Evolutionary conservation across 2,888 invertebrate genomes (phyloP), one percentile per base, ranked within the genome.

Genomic region (Lochmaea crataegi): DNA sequence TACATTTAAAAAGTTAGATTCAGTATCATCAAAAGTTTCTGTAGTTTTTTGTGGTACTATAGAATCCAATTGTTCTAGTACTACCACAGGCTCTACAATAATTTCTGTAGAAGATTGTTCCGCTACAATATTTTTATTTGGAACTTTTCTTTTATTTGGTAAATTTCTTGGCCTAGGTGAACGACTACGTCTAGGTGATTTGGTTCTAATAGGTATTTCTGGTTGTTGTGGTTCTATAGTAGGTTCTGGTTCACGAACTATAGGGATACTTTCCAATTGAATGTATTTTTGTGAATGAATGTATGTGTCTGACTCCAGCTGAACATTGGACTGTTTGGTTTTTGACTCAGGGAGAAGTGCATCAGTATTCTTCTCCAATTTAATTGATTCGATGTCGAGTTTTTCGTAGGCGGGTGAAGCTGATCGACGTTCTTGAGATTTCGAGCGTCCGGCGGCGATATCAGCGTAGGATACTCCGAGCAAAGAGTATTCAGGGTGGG

Each of bases 361-460:
- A 42, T 56, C 42, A 63, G 60, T 68, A 64, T 73, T 68, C 69
- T 72, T 77, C 76, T 80, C 77, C 76, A 73, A 45, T 72, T 73
- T 67, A 18, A 65, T 72, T 18, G 73, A 48, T 69, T 76, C 73
- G 63, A 72, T 72, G 45, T 77, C 78, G 76, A 71, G 72, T 74
- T 78, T 79, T 73, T 74, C 75, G 76, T 76, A 69, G 75, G 74
- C 75, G 71, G 76, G 74, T 75, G 76, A 75, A 70, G 72, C 73
- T 65, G 76, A 61, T 76, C 73, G 77, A 53, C 82, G 80, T 78
- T 83, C 83, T 76, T 82, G 81, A 45, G 84, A 84, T 77, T 78
- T 79, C 79, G 87, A 84, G 75, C 88, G 87, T 80, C 93, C 92
- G 83, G 93, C 91, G 82, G 93, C 90, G 84, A 94, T 93, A 85